Conservation (phyloP, 2,797 vertebrate species). For the Hozukius guyotensis region DNA sequence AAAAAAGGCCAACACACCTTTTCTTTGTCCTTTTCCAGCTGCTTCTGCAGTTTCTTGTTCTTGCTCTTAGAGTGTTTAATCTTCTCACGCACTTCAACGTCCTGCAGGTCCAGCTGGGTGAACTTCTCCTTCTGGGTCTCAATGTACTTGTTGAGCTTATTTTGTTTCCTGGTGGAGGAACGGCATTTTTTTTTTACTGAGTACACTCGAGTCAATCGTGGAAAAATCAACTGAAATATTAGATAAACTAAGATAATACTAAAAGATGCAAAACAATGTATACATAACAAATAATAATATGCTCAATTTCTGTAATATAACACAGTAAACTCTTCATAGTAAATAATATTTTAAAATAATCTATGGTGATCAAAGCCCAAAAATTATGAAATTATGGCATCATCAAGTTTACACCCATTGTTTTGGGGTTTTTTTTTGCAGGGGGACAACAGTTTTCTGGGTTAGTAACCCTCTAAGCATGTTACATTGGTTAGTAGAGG, state of each 20-base stretch:
- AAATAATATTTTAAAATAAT: background rate
- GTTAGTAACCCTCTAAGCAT: background rate
- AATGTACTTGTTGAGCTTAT: constrained; percentile 89
- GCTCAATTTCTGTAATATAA: background rate
- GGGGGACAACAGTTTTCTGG: background rate
- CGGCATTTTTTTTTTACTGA: constrained; percentile 16
- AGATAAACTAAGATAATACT: background rate
- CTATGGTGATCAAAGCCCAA: background rate
- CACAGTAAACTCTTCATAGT: background rate
- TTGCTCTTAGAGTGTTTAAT: constrained; percentile 93
- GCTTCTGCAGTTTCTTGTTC: constrained; percentile 92
- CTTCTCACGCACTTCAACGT: constrained; percentile 95
- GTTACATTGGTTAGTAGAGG: background rate
- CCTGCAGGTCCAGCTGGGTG: constrained; percentile 93
- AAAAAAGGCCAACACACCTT: constrained; percentile 84
- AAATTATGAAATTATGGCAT: background rate
- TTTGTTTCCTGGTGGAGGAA: constrained; percentile 85
- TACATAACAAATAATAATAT: background rate
- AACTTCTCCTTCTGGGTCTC: constrained; percentile 94
- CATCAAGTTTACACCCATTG: background rate
- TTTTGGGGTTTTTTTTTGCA: background rate
- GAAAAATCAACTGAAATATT: background rate
- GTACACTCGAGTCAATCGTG: background rate
- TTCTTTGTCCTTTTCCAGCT: constrained; percentile 94
- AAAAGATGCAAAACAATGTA: background rate